Base-by-base conservation (phyloP, 2,113 vertebrate species). In the Apaloderma vittatum region DNA sequence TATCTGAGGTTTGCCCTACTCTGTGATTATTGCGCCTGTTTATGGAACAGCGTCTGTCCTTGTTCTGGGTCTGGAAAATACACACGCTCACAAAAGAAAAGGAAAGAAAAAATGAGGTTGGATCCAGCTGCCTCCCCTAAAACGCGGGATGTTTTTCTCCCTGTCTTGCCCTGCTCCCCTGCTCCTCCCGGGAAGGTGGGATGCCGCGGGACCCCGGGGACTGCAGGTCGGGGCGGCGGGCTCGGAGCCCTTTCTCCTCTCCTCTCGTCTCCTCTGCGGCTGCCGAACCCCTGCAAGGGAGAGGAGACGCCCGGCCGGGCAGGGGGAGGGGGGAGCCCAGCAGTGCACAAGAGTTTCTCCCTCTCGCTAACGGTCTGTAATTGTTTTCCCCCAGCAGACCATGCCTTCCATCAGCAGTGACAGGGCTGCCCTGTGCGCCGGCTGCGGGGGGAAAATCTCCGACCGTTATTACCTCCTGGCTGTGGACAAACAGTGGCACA, bases 401-500 rank as follows among this genome's bases (percentile, higher is more conserved):
- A 98, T 99, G 98, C 99, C 99, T 68, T 99, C 99, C 87, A 98
- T 99, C 97, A 99, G 97, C 98, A 98, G 97, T 97, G 99, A 99
- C 96, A 98, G 99, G 23, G 99, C 99, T 59, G 99, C 99, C 67
- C 98, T 99, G 97, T 99, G 99, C 91, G 99, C 99, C 6, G 99
- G 99, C 98, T 99, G 99, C 96, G 99, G 99, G 92, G 98, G 99
- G 51, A 99, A 99, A 97, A 99, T 99, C 88, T 99, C 99, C 4
- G 99, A 99, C 98, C 99, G 99, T 18, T 99, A 99, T 97, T 99
- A 99, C 98, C 98, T 99, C 97, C 99, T 99, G 97, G 99, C 99
- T 16, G 99, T 99, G 98, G 99, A 99, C 97, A 99, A 99, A 26
- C 99, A 99, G 98, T 99, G 99, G 99, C 99, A 99, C 98, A 99